These are phyloP conservation scores for Sialis fuliginosa DNA, from an alignment of 2,888 invertebrate genomes.

Conservation along the genomic window DNA sequence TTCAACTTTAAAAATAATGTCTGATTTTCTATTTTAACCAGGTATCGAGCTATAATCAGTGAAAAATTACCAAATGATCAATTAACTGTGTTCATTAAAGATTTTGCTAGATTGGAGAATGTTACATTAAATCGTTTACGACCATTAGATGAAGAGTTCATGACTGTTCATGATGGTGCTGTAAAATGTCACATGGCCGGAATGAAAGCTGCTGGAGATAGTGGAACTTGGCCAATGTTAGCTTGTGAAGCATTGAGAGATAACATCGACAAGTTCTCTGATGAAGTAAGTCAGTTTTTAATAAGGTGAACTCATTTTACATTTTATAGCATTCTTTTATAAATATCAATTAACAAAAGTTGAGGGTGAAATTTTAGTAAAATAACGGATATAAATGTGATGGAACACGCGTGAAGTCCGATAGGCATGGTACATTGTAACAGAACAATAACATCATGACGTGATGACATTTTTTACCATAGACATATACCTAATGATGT, in stretches of 20 bases:
- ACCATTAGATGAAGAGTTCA: constrained; percentile 31
- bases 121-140: constrained; percentile 29
- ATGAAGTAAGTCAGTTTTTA: constrained; percentile 11
- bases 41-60: constrained; percentile 2
- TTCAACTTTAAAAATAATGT: neutral
- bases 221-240: constrained; percentile 36
- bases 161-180: constrained; percentile 33
- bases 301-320: too few species aligned
- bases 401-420: too few species aligned
- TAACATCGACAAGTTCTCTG: constrained; percentile 30
- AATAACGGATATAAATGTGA: too few species aligned
- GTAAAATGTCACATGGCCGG: constrained; percentile 51
- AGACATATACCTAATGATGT: too few species aligned
- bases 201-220: constrained; percentile 47
- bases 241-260: constrained; percentile 41
- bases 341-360: too few species aligned
- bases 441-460: too few species aligned
- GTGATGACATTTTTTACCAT: too few species aligned
- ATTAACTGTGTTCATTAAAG: constrained; percentile 42
- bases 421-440: too few species aligned
- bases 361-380: too few species aligned
- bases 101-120: constrained; percentile 38
- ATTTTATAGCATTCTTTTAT: too few species aligned
- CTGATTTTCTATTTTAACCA: too few species aligned
- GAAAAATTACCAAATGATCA: constrained; percentile 16